Evolutionary conservation across 2,888 invertebrate genomes (phyloP).

Genomic region (Endomychus coccineus): DNA sequence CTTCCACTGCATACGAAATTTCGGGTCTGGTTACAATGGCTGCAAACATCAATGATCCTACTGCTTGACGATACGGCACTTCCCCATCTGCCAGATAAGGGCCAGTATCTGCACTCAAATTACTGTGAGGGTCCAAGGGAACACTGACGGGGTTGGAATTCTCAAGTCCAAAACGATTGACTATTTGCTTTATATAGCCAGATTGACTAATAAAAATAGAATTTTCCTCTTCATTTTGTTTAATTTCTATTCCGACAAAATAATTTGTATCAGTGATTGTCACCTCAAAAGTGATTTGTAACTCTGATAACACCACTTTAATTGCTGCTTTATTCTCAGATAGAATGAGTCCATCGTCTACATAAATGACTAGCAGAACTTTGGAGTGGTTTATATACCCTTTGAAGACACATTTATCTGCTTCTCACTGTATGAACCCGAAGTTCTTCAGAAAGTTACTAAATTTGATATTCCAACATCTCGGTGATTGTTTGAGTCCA

Average conservation of each 20-base stretch:
- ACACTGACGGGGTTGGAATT: too few species aligned
- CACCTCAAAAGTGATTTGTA: conserved; percentile 10
- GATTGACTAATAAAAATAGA: conserved; percentile 12
- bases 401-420: conserved; percentile 1
- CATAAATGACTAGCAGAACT: conserved; percentile 8
- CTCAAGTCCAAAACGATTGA: conserved; percentile 10
- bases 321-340: conserved; percentile 5
- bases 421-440: background rate
- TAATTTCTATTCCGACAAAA: conserved; percentile 17
- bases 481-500: conserved; percentile 7
- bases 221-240: conserved; percentile 2
- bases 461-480: conserved; percentile 3
- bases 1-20: conserved; percentile 21
- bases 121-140: too few species aligned
- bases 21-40: conserved; percentile 21
- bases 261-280: conserved; percentile 2
- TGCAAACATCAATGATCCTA: conserved; percentile 21
- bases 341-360: conserved; percentile 32
- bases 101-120: background rate
- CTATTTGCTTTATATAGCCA: conserved; percentile 9
- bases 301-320: background rate
- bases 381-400: conserved; percentile 4
- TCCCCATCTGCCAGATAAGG: too few species aligned
- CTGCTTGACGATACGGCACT: conserved; percentile 18
- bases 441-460: background rate